Evolutionary conservation across 2,797 vertebrate species (phyloP), one percentile per base, ranked within the genome.

Genomic region (Tapera naevia): DNA sequence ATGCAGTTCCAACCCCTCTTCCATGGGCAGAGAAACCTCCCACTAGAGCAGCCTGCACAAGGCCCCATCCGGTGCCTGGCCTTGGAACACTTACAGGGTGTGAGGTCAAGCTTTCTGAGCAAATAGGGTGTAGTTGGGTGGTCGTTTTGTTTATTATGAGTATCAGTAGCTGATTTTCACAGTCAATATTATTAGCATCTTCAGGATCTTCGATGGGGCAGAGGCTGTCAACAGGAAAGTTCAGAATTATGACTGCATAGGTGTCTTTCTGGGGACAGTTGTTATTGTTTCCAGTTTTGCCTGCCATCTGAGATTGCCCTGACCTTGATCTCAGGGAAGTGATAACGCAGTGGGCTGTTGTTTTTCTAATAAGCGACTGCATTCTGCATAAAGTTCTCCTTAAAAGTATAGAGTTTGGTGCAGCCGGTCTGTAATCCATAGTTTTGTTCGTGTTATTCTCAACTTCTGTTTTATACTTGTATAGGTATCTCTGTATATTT

Each of bases 81-180:
- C 39, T 41, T 41, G 39, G 39, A 41, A 41, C 39, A 41, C 39
- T 39, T 41, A 39, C 39, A 41, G 39, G 39, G 39, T n/a, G n/a
- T n/a, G n/a, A n/a, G n/a, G n/a, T n/a, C n/a, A n/a, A n/a, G n/a
- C n/a, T n/a, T n/a, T n/a, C n/a, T n/a, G n/a, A n/a, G n/a, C n/a
- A 64, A 17, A 64, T 19, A 15, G 11, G 9, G 4, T 61, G 2
- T 67, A 61, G 9, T 53, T 89, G 41, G 24, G 13, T 24, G 33
- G 4, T 3, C 12, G 4, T 5, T 9, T n/a, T 23, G 16, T 9
- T n/a, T 37, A 53, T 48, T 57, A 30, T 0, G 2, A 74, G 1
- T 71, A 19, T 78, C 32, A 45, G 37, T 9, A 5, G 30, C 17
- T 83, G 48, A 81, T 70, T 61, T 76, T 84, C 72, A 71, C 11